Base-by-base conservation (phyloP, 2,113 vertebrate genomes). In the Eretmochelys imbricata region DNA sequence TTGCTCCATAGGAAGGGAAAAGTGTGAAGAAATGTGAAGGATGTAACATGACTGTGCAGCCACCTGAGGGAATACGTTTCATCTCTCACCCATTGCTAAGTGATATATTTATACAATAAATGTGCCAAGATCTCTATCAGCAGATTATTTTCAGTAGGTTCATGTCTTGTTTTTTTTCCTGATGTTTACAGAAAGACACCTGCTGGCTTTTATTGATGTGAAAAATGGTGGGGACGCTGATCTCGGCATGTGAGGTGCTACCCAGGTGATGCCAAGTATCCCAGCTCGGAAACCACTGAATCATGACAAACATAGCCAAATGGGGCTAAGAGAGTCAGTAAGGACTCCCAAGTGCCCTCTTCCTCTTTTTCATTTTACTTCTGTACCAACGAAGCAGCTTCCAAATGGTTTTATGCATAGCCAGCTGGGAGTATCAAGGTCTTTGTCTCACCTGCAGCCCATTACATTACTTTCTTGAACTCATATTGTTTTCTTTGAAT, bases 81-180 rank as follows among this genome's bases (percentile, higher is more conserved):
- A 31, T 93, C 85, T 84, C 65, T 69, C n/a, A 54, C 3, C 48
- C 0, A 0, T 19, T 48, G 0, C 0, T 10, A 55, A 83, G 31
- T 8, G 35, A 20, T 59, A 19, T 59, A 27, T n/a, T 79, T 35
- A 50, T 85, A 49, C 83, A 69, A 50, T 69, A 50, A 69, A 69
- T 50, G 83, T 69, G 38, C 20, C 76, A 48, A 79, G 31, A 69
- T 69, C 17, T 69, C 62, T 69, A 69, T n/a, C 38, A 14, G 46
- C 48, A 48, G 76, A 79, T 25, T 13, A 49, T 11, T 16, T 57
- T 48, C 38, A 48, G 29, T 10, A 42, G 53, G 57, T 22, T 29
- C 3, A 16, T 57, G 38, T 22, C 57, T 84, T 16, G 46, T 59
- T 16, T 14, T 10, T 69, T 8, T 19, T 5, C 5, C 53, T 2